Evolutionary conservation across 2,888 invertebrate species (phyloP).

Genomic region (Xylota sylvarum): DNA sequence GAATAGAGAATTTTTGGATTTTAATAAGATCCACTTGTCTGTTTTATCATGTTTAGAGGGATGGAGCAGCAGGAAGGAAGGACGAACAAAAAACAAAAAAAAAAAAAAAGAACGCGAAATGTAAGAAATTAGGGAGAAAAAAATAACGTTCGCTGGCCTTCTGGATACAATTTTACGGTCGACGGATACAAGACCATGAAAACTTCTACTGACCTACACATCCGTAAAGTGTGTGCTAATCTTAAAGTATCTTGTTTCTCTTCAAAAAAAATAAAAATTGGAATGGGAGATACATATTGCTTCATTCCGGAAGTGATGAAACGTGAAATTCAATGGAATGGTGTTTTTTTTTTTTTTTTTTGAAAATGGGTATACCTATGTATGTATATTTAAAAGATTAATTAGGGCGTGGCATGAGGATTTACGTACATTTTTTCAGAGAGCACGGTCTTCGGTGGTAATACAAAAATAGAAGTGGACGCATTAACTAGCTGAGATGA

Average conservation of each 20-base stretch:
- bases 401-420: slow-evolving; percentile 29
- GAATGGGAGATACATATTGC: slow-evolving; percentile 5
- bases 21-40: slow-evolving; percentile 69
- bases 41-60: slow-evolving; percentile 31
- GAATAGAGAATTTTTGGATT: slow-evolving; percentile 60
- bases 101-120: slow-evolving; percentile 6
- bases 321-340: slow-evolving; percentile 27
- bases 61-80: not conserved
- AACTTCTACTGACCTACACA: slow-evolving; percentile 42
- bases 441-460: too few relatives aligned
- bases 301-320: slow-evolving; percentile 46
- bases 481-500: too few relatives aligned
- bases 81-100: too few relatives aligned
- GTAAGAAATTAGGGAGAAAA: slow-evolving; percentile 26
- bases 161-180: slow-evolving; percentile 54
- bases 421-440: not conserved
- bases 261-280: not conserved
- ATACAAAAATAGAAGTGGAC: too few relatives aligned
- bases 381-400: slow-evolving; percentile 18
- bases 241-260: slow-evolving; percentile 27
- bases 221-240: slow-evolving; percentile 41
- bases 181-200: slow-evolving; percentile 21
- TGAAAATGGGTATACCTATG: not conserved
- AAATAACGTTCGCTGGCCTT: slow-evolving; percentile 27
- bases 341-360: not conserved